phyloP scores from a whole-genome alignment of 1,140 invertebrate species.

The Neotoxoptera formosana region DNA sequence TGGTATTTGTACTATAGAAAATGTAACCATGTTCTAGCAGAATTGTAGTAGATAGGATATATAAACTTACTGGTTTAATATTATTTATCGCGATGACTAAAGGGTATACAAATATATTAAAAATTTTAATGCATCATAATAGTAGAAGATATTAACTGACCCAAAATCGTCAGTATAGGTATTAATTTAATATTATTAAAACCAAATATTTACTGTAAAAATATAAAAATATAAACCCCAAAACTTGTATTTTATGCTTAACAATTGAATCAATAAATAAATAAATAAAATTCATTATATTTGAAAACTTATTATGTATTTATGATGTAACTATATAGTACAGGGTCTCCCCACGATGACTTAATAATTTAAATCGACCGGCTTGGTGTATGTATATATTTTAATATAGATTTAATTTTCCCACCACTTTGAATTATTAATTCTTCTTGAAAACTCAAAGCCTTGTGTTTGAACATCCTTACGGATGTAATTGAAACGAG shows the following conservation, averaged over 20 bases:
- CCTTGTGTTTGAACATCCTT: neutral
- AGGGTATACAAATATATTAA: too few relatives aligned
- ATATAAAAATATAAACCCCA: neutral
- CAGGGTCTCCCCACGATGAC: neutral
- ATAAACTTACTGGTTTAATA: too few relatives aligned
- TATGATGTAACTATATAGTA: neutral
- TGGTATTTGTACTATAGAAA: too few relatives aligned
- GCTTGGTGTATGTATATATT: neutral
- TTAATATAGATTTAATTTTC: neutral
- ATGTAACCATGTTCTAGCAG: too few relatives aligned
- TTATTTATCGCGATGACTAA: too few relatives aligned
- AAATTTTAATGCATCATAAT: too few relatives aligned
- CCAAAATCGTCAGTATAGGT: neutral
- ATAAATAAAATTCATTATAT: neutral
- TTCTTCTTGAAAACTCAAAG: constrained; percentile 1
- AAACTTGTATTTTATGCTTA: too few relatives aligned
- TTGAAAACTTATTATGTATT: neutral
- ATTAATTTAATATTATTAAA: neutral
- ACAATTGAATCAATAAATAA: too few relatives aligned
- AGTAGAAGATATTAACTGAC: too few relatives aligned
- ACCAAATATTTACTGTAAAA: neutral
- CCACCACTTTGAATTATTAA: neutral
- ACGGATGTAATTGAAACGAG: neutral
- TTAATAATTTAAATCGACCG: neutral
- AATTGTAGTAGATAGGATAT: too few relatives aligned